phyloP scores from a whole-genome alignment of 2,113 vertebrate species.

The Dendropsophus ebraccatus region DNA sequence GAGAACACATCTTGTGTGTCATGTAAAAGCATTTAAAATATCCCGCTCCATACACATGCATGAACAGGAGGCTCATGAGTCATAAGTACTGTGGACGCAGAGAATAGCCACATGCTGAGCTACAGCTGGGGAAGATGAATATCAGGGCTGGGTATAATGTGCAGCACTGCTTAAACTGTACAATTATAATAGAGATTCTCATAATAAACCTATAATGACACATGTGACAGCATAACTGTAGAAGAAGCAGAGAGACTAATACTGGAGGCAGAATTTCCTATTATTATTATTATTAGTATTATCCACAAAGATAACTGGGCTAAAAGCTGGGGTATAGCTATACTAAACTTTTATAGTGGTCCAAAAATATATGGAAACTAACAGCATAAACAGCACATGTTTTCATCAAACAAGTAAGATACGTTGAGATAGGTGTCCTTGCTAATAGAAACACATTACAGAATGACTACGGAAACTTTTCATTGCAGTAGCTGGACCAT shows the following conservation, averaged over 20 bases:
- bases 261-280: not conserved
- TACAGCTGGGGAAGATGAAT: not conserved
- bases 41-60: not conserved
- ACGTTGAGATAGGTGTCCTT: not conserved
- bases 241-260: not conserved
- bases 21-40: not conserved
- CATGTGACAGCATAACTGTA: not conserved
- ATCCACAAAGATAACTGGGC: too few species aligned
- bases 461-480: not conserved
- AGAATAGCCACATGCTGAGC: not conserved
- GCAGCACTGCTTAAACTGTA: not conserved
- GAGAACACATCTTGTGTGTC: slow-evolving; percentile 26
- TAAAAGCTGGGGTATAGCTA: too few species aligned
- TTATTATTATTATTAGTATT: too few species aligned
- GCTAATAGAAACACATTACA: not conserved
- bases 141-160: not conserved
- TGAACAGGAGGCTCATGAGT: not conserved
- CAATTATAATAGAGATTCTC: not conserved
- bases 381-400: too few species aligned
- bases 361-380: too few species aligned
- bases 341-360: too few species aligned
- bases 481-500: too few species aligned
- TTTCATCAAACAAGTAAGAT: not conserved
- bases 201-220: not conserved
- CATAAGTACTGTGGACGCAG: not conserved